Evolutionary conservation across 2,888 invertebrate species (phyloP), one percentile per base, ranked within the genome.

Genomic region (Congeria kusceri): DNA sequence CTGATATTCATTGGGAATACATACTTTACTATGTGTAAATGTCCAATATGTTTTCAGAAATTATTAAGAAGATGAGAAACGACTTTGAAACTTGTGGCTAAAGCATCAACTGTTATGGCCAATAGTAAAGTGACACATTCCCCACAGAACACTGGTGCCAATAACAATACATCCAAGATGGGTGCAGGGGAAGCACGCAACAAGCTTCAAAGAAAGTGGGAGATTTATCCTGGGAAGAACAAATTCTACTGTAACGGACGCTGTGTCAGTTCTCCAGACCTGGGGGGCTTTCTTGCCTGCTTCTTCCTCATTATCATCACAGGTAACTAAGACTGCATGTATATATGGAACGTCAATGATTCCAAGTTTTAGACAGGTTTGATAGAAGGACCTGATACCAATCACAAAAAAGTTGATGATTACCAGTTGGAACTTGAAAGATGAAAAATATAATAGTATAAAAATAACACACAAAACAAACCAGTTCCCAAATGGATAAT

Each of bases 181-280:
- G 18, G 49, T 29, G 29, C 32, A 57, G 66, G 39, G 13, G 15
- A 27, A 20, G 62, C 27, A 7, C 61, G 32, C 32, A 53, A 25
- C 15, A 63, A 29, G 25, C 65, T 62, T n/a, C 61, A 71, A n/a
- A 62, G 80, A 53, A 83, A 80, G 44, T 83, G 83, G 83, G 71
- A 75, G 58, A 70, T 78, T 13, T 78, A 66, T 53, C 78, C 80
- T 5, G 77, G 80, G 3, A 78, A 73, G 28, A 83, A 80, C 73
- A 76, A 67, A 62, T 83, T 78, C 64, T 76, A 66, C 32, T 83
- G 83, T 66, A 71, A 80, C 73, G 83, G 83, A 7, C 56, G 76
- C 13, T 73, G 72, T 67, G 66, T 83, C n/a, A 77, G 78, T 70
- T 76, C 83, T 4, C 77, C 78, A n/a, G 83, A 83, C 49, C 76